Conservation (phyloP, 2,113 vertebrate genomes). For the Anser cygnoides region DNA sequence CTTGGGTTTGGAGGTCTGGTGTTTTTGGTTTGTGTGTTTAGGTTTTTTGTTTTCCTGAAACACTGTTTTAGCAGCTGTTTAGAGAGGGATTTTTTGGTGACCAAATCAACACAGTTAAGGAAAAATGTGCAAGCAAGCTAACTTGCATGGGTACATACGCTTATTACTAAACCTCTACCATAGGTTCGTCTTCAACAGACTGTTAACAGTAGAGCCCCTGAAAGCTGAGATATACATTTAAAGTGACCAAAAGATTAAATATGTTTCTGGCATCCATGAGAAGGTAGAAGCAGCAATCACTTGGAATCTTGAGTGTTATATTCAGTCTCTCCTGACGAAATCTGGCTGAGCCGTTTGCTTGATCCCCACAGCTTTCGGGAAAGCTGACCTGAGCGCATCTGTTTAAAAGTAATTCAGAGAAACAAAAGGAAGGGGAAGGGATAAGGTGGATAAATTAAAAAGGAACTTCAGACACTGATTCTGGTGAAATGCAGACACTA, state of each 20-base stretch:
- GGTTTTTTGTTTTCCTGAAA: background rate
- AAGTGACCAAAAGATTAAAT: constrained; percentile 69
- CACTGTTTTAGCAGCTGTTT: constrained; percentile 38
- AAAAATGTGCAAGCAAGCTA: constrained; percentile 7
- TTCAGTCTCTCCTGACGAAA: constrained; percentile 94
- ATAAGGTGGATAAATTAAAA: constrained; percentile 72
- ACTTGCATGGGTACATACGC: constrained; percentile 10
- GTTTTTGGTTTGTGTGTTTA: background rate
- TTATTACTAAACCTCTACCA: constrained; percentile 29
- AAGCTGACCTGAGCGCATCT: constrained; percentile 96
- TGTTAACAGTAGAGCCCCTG: constrained; percentile 45
- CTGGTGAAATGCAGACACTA: constrained; percentile 64
- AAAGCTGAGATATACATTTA: constrained; percentile 63
- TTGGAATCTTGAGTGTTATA: constrained; percentile 89
- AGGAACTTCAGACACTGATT: constrained; percentile 65
- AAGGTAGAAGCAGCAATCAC: constrained; percentile 76
- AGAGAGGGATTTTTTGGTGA: constrained; percentile 11
- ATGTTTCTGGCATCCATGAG: constrained; percentile 65
- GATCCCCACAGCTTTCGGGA: constrained; percentile 97
- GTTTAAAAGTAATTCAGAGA: constrained; percentile 81
- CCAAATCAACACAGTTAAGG: background rate
- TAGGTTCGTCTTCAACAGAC: constrained; percentile 22
- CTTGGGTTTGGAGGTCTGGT: background rate
- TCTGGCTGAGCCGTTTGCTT: constrained; percentile 93
- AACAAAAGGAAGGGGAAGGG: constrained; percentile 65